phyloP scores from a whole-genome alignment of 2,113 vertebrate genomes.

The Morone saxatilis region DNA sequence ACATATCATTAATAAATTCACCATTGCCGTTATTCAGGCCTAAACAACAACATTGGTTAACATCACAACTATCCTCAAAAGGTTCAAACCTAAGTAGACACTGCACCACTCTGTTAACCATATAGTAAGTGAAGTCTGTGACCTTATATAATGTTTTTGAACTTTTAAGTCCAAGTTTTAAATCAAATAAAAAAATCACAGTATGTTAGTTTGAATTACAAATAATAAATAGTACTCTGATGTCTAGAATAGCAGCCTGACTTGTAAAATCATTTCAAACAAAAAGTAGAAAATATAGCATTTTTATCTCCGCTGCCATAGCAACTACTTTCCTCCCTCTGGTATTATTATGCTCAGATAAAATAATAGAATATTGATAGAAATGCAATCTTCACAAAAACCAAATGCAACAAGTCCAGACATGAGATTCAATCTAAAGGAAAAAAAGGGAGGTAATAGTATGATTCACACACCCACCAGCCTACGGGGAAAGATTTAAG shows the following conservation, averaged over 20 bases:
- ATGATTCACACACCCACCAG: conserved; percentile 16
- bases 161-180: not conserved
- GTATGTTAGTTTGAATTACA: not conserved
- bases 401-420: conserved; percentile 34
- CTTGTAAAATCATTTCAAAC: conserved; percentile 13
- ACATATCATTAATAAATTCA: not conserved
- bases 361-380: conserved; percentile 36
- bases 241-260: conserved; percentile 7
- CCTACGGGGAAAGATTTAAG: conserved; percentile 2
- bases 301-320: conserved; percentile 43
- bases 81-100: not conserved
- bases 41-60: not conserved
- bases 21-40: not conserved
- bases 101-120: not conserved
- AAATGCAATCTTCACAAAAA: conserved; percentile 43
- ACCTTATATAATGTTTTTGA: not conserved
- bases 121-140: not conserved
- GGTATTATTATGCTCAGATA: not conserved
- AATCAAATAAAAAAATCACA: conserved; percentile 11
- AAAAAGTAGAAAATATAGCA: not conserved
- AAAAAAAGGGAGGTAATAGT: conserved; percentile 15
- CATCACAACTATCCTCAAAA: not conserved
- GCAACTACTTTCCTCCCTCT: conserved; percentile 28
- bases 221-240: not conserved
- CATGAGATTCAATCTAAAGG: conserved; percentile 32